phyloP scores from a whole-genome alignment of 2,113 vertebrate species.

The Peromyscus californicus region DNA sequence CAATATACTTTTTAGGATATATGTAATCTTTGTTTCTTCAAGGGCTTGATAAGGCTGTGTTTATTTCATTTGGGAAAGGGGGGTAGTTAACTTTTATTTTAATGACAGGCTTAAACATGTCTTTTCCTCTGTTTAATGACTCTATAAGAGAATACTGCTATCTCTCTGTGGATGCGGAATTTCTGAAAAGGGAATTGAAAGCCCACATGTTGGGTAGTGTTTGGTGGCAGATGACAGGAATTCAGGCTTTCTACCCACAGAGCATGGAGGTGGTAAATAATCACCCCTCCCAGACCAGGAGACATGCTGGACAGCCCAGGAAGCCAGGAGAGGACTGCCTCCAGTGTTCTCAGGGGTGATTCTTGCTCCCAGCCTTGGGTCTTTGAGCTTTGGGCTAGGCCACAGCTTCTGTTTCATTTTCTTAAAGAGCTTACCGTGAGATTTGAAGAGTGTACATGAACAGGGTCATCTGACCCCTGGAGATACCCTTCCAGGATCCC shows the following conservation, averaged over 20 bases:
- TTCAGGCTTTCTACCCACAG: background rate
- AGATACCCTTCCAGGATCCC: background rate
- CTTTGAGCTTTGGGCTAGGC: background rate
- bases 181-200: background rate
- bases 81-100: slow-evolving; percentile 29
- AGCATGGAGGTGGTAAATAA: background rate
- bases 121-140: background rate
- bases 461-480: background rate
- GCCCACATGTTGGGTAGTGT: background rate
- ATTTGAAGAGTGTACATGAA: background rate
- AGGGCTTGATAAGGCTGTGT: slow-evolving; percentile 41
- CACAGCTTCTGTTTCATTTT: background rate
- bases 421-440: background rate
- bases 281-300: background rate
- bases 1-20: slow-evolving; percentile 65
- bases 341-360: background rate
- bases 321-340: background rate
- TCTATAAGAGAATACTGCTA: background rate
- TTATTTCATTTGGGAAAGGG: slow-evolving; percentile 64
- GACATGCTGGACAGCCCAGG: background rate
- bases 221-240: background rate
- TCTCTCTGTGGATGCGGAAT: background rate
- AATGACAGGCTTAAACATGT: background rate
- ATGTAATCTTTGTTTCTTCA: slow-evolving; percentile 56
- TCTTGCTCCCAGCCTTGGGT: background rate